Base-by-base conservation (phyloP, 2,888 invertebrate species). In the Masnerella sp. region DNA sequence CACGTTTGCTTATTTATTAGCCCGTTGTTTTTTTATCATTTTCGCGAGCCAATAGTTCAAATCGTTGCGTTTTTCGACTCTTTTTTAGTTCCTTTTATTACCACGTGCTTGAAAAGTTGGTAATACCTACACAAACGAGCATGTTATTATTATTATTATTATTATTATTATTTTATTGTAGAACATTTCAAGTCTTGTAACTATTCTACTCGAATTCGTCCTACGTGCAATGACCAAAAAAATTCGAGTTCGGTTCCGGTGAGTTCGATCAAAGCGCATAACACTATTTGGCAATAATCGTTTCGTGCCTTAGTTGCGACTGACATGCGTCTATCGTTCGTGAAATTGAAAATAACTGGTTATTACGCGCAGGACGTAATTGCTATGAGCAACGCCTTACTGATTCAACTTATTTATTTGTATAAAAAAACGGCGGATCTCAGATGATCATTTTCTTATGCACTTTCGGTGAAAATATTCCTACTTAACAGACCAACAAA, bases 281-380 rank as follows among this genome's bases (percentile, higher is more conserved):
- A 49, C 30, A 20, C 17, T 47, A 49, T 42, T 59, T 42, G 54
- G 51, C 58, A 68, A 52, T 59, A 59, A 59, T 43, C 11, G 18
- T 45, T 68, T 68, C 15, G 59, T 68, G 68, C 59, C 52, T 68
- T 59, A 59, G 59, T 68, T 67, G 51, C 20, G 12, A 42, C 42
- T n/a, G n/a, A 30, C 2, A 22, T 22, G 22, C 7, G 4, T 25
- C 7, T 25, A 25, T 25, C 4, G 25, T 25, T 5, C 25, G 4
- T 20, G 14, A 30, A 25, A 56, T 5, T 12, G 9, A 17, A 43
- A 49, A 15, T 32, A 2, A 20, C 15, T 20, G 14, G 8, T 18
- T 20, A 22, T 49, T 58, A 32, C 56, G 49, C 38, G 42, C 42
- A 7, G 2, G 49, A 49, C 25, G 15, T 17, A 17, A 36, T 1